Evolutionary conservation across 2,113 vertebrate genomes (phyloP), one percentile per base, ranked within the genome.

Genomic region (Pterocles gutturalis): DNA sequence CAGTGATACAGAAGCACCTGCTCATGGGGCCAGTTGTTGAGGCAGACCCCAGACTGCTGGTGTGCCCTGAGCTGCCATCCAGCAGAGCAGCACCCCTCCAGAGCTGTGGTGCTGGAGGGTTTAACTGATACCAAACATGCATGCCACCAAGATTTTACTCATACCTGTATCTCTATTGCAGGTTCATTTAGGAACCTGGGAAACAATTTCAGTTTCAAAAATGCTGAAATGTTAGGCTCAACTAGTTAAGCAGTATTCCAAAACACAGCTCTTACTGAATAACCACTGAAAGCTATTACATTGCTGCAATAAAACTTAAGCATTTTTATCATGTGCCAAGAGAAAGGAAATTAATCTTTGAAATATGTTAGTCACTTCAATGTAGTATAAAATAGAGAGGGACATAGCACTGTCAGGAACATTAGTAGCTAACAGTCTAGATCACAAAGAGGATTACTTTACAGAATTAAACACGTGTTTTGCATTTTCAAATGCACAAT

Each of bases 321-420:
- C 71, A 25, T 85, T 95, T 96, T 96, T 89, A 86, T 90, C 51
- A 25, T 83, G 43, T 69, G 69, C 69, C 73, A 90, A 82, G 72
- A 76, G 66, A 94, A 92, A 64, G 58, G 66, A 95, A 72, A 91
- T 93, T 45, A 92, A 79, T 97, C 71, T 94, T 69, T 89, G 57
- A 83, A 90, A 88, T 88, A 45, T 12, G n/a, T 79, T 97, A 73
- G 62, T 89, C 46, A 31, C 77, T 91, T 96, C 33, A 22, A 71
- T 0, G 0, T 62, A 41, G 61, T 65, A 24, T 91, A 90, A 93
- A 81, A 94, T 88, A 86, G 54, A 88, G 55, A 69, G 49, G 45
- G 55, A 58, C 58, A 14, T 24, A 79, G 71, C 41, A n/a, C 62
- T 91, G 45, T 81, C 71, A 6, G 2, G 60, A 45, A 33, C n/a